Conservation (phyloP, 2,113 vertebrate species). For the Cololabis saira region DNA sequence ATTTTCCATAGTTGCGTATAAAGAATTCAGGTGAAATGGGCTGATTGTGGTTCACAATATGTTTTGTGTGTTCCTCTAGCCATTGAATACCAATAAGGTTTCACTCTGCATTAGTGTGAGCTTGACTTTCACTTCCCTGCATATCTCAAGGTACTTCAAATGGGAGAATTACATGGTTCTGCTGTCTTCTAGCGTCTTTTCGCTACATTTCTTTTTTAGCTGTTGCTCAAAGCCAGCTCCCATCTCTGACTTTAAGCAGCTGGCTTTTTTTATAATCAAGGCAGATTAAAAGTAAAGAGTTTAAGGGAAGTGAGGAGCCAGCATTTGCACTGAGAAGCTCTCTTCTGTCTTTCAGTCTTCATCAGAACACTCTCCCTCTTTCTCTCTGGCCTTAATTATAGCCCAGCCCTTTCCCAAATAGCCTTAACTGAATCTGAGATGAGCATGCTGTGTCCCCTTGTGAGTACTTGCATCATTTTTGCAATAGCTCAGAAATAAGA, state of each 20-base stretch:
- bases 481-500: slow-evolving; percentile 27
- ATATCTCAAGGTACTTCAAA: slow-evolving; percentile 57
- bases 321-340: slow-evolving; percentile 39
- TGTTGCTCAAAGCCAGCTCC: slow-evolving; percentile 38
- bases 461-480: slow-evolving; percentile 50
- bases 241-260: slow-evolving; percentile 40
- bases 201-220: slow-evolving; percentile 35
- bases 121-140: slow-evolving; percentile 36
- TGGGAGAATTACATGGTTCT: slow-evolving; percentile 41
- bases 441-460: slow-evolving; percentile 32
- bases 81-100: slow-evolving; percentile 49
- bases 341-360: slow-evolving; percentile 41
- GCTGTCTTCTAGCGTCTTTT: slow-evolving; percentile 17
- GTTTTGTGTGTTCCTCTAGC: slow-evolving; percentile 41
- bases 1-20: slow-evolving; percentile 5
- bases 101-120: slow-evolving; percentile 33
- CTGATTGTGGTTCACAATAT: slow-evolving; percentile 48
- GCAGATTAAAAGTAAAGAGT: slow-evolving; percentile 69
- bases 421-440: slow-evolving; percentile 42
- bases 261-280: slow-evolving; percentile 60
- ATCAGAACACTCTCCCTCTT: slow-evolving; percentile 37
- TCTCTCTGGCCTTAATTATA: slow-evolving; percentile 62
- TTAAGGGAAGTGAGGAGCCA: slow-evolving; percentile 45
- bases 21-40: slow-evolving; percentile 46
- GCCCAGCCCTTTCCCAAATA: slow-evolving; percentile 31